A percentile compares a stretch with the other conserved stretches of the same genome.
phyloP scores from a whole-genome alignment of 2,888 invertebrate species.

The Lochmaea capreae region DNA sequence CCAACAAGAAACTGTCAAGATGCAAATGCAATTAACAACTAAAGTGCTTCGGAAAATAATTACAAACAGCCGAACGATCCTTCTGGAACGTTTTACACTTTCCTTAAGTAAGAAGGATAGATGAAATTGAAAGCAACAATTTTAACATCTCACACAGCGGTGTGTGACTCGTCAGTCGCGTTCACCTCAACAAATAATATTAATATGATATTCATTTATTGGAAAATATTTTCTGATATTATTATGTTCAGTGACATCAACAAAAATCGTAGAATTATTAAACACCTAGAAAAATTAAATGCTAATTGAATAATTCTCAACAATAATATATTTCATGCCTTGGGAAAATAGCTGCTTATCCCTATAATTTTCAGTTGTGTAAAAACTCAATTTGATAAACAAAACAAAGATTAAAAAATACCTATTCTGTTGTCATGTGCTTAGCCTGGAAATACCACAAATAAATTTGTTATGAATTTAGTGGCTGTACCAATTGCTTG shows the following conservation, averaged over 20 bases:
- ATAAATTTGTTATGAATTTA: too few species aligned
- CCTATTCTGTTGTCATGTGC: too few species aligned
- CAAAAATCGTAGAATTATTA: too few species aligned
- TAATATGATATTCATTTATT: too few species aligned
- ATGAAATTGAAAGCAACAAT: slow-evolving; percentile 38
- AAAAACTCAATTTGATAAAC: neutral
- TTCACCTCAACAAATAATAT: too few species aligned
- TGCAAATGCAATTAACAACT: slow-evolving; percentile 67
- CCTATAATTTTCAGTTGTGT: neutral
- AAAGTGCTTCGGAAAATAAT: slow-evolving; percentile 65
- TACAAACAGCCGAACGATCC: slow-evolving; percentile 56
- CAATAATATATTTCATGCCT: slow-evolving; percentile 4
- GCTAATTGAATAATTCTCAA: neutral
- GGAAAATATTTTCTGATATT: too few species aligned
- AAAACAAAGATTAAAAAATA: neutral
- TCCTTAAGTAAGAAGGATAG: slow-evolving; percentile 16
- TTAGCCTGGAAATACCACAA: too few species aligned
- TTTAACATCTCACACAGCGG: neutral
- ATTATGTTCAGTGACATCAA: too few species aligned
- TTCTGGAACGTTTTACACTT: slow-evolving; percentile 25
- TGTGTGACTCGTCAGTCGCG: too few species aligned
- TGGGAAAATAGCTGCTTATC: neutral
- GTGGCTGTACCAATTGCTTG: too few species aligned
- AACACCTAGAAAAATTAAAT: too few species aligned
- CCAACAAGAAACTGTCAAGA: slow-evolving; percentile 66